Evolutionary conservation across 2,888 invertebrate genomes (phyloP).

Genomic region (Hedychridium roseum): DNA sequence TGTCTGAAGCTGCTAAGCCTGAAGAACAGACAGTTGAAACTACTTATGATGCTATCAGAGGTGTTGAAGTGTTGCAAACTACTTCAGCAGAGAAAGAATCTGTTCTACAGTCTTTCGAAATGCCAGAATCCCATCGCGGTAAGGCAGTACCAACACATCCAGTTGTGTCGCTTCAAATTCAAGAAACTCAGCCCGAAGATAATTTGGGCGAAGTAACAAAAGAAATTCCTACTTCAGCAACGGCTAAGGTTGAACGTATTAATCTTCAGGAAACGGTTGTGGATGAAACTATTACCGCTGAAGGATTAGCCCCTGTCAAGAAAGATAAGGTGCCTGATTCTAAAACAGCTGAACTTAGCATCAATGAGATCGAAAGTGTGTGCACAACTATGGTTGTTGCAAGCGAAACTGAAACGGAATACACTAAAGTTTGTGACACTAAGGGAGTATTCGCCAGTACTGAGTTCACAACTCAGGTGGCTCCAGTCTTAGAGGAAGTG

Average conservation of each 20-base stretch:
- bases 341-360: conserved; percentile 62
- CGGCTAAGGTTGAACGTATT: conserved; percentile 60
- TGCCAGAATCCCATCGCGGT: conserved; percentile 67
- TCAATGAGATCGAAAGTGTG: conserved; percentile 64
- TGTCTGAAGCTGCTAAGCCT: conserved; percentile 57
- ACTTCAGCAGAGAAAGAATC: conserved; percentile 74
- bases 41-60: conserved; percentile 69
- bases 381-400: conserved; percentile 65
- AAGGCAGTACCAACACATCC: conserved; percentile 66
- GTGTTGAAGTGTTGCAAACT: conserved; percentile 71
- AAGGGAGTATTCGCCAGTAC: conserved; percentile 62
- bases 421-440: conserved; percentile 55
- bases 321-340: conserved; percentile 57
- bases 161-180: conserved; percentile 67
- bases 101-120: conserved; percentile 65
- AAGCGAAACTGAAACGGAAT: conserved; percentile 66
- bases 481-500: conserved; percentile 65
- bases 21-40: conserved; percentile 63
- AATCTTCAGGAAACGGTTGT: conserved; percentile 66
- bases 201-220: conserved; percentile 64
- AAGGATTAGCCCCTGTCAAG: conserved; percentile 66
- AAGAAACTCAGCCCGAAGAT: conserved; percentile 61
- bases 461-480: conserved; percentile 64
- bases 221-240: conserved; percentile 62
- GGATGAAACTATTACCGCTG: conserved; percentile 67